Evolutionary conservation across 2,888 invertebrate genomes (phyloP).

Genomic region (Pyrrhia umbra): DNA sequence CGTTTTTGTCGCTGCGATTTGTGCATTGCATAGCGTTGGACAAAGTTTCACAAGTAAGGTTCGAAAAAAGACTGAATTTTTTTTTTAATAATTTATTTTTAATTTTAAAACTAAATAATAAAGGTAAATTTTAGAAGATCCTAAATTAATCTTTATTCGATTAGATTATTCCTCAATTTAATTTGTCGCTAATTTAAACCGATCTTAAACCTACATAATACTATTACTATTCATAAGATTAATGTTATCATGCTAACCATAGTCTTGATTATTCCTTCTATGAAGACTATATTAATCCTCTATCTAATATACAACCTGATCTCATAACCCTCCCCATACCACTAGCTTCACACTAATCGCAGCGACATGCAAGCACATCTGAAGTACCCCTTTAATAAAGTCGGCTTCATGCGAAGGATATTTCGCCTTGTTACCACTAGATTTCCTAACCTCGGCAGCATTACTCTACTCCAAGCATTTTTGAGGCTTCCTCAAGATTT

Average conservation of each 20-base stretch:
- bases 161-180: background rate
- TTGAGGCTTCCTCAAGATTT: slow-evolving; percentile 25
- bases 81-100: too few relatives aligned
- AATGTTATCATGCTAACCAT: background rate
- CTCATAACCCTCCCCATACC: background rate
- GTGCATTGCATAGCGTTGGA: background rate
- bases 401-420: slow-evolving; percentile 24
- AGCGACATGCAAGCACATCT: slow-evolving; percentile 10
- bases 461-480: slow-evolving; percentile 31
- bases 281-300: background rate
- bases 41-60: too few relatives aligned
- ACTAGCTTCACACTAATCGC: slow-evolving; percentile 4
- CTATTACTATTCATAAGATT: background rate
- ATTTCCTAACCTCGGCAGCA: slow-evolving; percentile 25
- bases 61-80: too few relatives aligned
- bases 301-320: background rate
- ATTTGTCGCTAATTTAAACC: background rate
- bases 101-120: too few relatives aligned
- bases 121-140: too few relatives aligned
- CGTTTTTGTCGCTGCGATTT: slow-evolving; percentile 6
- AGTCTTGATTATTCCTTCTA: background rate
- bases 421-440: slow-evolving; percentile 18
- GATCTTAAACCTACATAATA: background rate
- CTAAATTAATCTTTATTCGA: background rate
- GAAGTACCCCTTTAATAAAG: slow-evolving; percentile 30